Evolutionary conservation across 2,888 invertebrate species (phyloP).

Genomic region (Polyommatus icarus): DNA sequence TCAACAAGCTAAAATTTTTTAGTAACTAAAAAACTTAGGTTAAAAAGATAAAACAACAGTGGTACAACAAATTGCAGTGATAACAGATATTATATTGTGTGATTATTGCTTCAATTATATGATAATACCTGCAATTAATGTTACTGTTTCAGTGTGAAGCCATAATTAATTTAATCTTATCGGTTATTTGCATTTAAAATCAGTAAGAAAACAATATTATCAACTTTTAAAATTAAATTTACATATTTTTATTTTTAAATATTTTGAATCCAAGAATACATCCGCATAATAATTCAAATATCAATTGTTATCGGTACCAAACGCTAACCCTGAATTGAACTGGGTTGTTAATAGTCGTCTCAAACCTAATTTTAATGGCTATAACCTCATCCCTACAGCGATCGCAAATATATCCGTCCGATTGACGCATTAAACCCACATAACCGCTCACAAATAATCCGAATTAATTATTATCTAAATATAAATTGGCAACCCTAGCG

Average conservation of each 20-base stretch:
- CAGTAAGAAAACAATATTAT: not conserved
- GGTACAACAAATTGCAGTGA: not conserved
- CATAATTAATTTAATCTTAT: not conserved
- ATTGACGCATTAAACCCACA: constrained; percentile 62
- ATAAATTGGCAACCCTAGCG: constrained; percentile 73
- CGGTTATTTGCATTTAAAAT: not conserved
- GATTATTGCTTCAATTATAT: not conserved
- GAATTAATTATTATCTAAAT: constrained; percentile 67
- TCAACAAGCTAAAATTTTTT: too few species aligned
- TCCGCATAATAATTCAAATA: not conserved
- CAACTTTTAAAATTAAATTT: not conserved
- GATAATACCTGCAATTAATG: not conserved
- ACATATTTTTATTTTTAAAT: too few species aligned
- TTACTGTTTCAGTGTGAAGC: not conserved
- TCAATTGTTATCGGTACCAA: not conserved
- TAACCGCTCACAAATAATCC: constrained; percentile 62
- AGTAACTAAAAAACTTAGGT: not conserved
- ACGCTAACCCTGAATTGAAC: not conserved
- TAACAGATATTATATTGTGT: not conserved
- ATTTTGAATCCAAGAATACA: not conserved
- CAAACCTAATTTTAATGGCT: not conserved
- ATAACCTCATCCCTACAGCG: constrained; percentile 34
- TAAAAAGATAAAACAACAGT: not conserved
- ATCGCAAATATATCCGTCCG: constrained; percentile 33
- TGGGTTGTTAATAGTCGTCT: not conserved